A percentile compares a stretch with the other conserved stretches of the same genome.
Evolutionary conservation across 2,888 invertebrate species (phyloP).

Genomic region (Drosophila affinis): DNA sequence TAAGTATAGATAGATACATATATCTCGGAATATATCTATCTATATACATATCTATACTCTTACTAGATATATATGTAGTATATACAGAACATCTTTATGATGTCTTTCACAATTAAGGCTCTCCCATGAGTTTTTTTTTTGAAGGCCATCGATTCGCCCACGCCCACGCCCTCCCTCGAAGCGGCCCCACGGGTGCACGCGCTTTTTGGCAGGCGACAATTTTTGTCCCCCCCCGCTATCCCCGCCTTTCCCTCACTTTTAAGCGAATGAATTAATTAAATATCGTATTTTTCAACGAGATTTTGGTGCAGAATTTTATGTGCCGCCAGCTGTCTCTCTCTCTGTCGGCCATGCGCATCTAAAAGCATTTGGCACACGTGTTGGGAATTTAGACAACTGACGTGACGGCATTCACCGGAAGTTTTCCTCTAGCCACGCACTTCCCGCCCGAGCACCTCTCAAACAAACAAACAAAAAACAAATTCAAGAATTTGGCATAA

Average conservation of each 20-base stretch:
- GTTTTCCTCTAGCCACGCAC: slow-evolving; percentile 50
- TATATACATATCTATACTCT: not conserved
- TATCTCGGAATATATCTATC: slow-evolving; percentile 17
- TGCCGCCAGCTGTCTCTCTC: slow-evolving; percentile 30
- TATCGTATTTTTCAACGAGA: slow-evolving; percentile 39
- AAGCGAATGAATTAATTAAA: slow-evolving; percentile 60
- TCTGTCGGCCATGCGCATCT: slow-evolving; percentile 1
- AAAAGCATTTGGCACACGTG: slow-evolving; percentile 64
- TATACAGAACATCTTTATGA: slow-evolving; percentile 44
- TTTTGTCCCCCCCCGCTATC: slow-evolving; percentile 34
- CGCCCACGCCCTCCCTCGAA: slow-evolving; percentile 27
- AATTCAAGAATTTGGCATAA: slow-evolving; percentile 63
- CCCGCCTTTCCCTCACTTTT: slow-evolving; percentile 1
- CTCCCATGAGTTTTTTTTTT: slow-evolving; percentile 59
- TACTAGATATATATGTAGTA: slow-evolving; percentile 3
- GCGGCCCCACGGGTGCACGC: slow-evolving; percentile 61
- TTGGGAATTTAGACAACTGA: slow-evolving; percentile 48
- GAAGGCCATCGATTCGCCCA: slow-evolving; percentile 63
- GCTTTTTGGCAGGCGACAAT: slow-evolving; percentile 76
- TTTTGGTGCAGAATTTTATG: slow-evolving; percentile 27
- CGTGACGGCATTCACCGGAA: slow-evolving; percentile 62
- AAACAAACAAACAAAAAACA: slow-evolving; percentile 5
- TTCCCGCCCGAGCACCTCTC: slow-evolving; percentile 20
- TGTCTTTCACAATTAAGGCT: slow-evolving; percentile 72
- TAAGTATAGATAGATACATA: slow-evolving; percentile 26